Percentiles rank a stretch among this genome's conserved stretches.
These are phyloP conservation scores for Sialia sialis DNA, from an alignment of 2,113 vertebrate species.

Conservation along the genomic window DNA sequence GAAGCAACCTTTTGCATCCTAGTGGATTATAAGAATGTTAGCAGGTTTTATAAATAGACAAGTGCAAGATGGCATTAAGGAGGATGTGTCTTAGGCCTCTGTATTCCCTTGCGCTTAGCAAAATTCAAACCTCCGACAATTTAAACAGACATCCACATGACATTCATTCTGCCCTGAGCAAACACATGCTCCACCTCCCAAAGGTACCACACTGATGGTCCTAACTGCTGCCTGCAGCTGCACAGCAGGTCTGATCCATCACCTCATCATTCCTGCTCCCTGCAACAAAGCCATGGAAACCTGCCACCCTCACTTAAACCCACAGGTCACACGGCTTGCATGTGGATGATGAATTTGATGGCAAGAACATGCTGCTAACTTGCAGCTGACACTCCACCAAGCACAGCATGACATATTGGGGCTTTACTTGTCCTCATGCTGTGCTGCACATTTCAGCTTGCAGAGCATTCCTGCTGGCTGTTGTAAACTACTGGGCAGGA, in stretches of 20 bases:
- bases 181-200: not conserved
- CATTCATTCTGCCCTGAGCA: not conserved
- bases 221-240: not conserved
- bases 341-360: not conserved
- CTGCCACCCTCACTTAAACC: not conserved
- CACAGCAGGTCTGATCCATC: not conserved
- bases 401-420: not conserved
- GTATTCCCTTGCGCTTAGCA: not conserved
- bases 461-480: not conserved
- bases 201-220: not conserved
- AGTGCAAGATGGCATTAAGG: not conserved
- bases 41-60: not conserved
- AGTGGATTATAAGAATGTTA: not conserved
- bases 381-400: not conserved
- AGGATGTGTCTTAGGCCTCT: not conserved
- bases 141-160: not conserved
- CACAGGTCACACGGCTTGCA: not conserved
- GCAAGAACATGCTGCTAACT: not conserved
- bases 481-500: not conserved
- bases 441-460: not conserved
- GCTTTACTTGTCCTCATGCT: not conserved
- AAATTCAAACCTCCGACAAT: not conserved
- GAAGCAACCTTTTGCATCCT: not conserved
- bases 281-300: not conserved
- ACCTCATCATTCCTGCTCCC: not conserved